Conservation (phyloP, 2,797 vertebrate genomes). For the Amblyraja radiata region DNA sequence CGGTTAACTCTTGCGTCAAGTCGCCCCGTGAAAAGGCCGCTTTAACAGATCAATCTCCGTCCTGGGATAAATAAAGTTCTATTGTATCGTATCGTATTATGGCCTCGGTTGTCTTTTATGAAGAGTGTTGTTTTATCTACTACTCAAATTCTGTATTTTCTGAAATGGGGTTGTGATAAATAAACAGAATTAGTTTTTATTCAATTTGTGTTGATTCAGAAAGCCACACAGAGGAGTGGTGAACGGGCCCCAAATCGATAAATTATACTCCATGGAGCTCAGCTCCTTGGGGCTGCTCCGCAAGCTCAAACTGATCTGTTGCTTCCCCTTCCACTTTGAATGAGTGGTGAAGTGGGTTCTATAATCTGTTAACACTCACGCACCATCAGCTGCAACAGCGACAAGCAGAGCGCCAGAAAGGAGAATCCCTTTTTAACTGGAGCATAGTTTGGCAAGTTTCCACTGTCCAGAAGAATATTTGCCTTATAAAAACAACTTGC, state of each 20-base stretch:
- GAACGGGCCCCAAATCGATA: neutral
- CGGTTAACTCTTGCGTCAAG: no score
- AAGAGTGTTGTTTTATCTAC: neutral
- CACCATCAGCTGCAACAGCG: neutral
- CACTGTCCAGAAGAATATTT: neutral
- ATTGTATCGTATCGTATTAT: no score
- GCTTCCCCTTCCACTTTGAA: neutral
- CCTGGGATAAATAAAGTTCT: no score
- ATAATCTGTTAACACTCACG: neutral
- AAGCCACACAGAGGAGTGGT: neutral
- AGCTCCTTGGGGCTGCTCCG: neutral
- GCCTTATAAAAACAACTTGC: neutral
- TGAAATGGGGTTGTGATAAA: neutral
- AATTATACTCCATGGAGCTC: conserved; percentile 16
- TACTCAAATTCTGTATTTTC: neutral
- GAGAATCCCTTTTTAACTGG: neutral
- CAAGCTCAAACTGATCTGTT: conserved; percentile 14
- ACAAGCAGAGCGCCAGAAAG: neutral
- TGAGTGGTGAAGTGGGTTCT: conserved; percentile 4
- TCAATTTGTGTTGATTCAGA: neutral
- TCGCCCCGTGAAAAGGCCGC: no score
- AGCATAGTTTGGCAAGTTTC: neutral
- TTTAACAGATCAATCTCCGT: no score
- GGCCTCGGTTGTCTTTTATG: neutral
- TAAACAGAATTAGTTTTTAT: neutral